A percentile compares a stretch with the other conserved stretches of the same genome.
These are phyloP conservation scores for Upupa epops DNA, from an alignment of 2,113 vertebrate species.

Conservation along the genomic window DNA sequence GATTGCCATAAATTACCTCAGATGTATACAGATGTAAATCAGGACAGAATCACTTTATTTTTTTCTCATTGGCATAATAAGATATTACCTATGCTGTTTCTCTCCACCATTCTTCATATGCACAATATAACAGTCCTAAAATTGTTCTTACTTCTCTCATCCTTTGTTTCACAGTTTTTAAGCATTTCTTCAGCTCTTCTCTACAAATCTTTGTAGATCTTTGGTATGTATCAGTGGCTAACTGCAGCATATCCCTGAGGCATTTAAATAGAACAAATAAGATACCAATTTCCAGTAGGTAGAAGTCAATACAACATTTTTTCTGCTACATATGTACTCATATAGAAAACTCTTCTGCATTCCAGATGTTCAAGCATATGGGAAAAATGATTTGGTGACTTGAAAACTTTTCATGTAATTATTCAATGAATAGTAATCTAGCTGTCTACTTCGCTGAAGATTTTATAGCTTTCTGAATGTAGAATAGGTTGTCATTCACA, in stretches of 20 bases:
- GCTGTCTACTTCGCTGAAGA: conserved; percentile 27
- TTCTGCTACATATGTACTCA: neutral
- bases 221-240: neutral
- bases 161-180: neutral
- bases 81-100: neutral
- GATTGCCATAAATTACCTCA: neutral
- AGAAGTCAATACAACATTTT: conserved; percentile 22
- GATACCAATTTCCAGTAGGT: neutral
- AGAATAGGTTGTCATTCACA: conserved; percentile 16
- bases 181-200: neutral
- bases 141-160: neutral
- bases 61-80: neutral
- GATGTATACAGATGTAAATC: neutral
- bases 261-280: neutral
- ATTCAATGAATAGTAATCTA: conserved; percentile 43
- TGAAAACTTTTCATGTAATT: conserved; percentile 47
- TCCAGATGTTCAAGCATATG: conserved; percentile 65
- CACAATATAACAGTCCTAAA: neutral
- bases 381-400: conserved; percentile 48
- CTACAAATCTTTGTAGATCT: neutral
- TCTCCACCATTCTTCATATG: neutral
- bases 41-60: neutral
- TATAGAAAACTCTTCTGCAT: neutral
- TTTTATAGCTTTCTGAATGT: conserved; percentile 23
- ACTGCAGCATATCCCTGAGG: neutral